Evolutionary conservation across 1,140 invertebrate species (phyloP).

Genomic region (Brachionus angularis): DNA sequence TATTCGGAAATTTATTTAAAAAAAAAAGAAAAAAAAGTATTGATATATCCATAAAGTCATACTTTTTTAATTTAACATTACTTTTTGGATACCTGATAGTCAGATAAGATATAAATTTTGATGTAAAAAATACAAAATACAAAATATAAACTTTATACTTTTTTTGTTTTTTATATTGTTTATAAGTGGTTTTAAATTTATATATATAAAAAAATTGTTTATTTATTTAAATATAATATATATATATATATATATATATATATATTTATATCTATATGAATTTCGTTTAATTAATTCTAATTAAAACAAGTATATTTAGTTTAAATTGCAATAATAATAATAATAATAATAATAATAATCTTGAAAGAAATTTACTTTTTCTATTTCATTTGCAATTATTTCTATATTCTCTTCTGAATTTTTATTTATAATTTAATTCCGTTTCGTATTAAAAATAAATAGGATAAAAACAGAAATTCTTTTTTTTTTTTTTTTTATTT

Average conservation of each 20-base stretch:
- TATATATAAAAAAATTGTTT: background rate
- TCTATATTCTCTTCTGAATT: too few species aligned
- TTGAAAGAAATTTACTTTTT: too few species aligned
- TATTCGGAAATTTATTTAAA: slow-evolving; percentile 28
- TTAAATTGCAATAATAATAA: too few species aligned
- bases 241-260: background rate
- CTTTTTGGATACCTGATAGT: slow-evolving; percentile 41
- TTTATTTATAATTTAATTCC: too few species aligned
- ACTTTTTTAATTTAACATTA: slow-evolving; percentile 4
- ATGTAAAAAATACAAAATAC: background rate
- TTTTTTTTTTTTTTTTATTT: background rate
- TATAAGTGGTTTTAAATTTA: slow-evolving; percentile 1
- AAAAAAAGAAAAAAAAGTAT: too few species aligned
- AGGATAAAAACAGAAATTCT: background rate
- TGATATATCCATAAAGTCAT: slow-evolving; percentile 27
- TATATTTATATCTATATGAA: background rate
- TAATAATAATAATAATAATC: too few species aligned
- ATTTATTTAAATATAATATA: background rate
- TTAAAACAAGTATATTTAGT: background rate
- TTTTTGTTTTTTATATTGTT: slow-evolving; percentile 13
- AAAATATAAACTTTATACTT: background rate
- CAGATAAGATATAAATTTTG: slow-evolving; percentile 30
- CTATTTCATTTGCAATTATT: too few species aligned
- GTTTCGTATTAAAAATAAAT: background rate
- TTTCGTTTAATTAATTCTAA: background rate